A percentile compares a stretch with the other conserved stretches of the same genome.
Conservation (phyloP, 2,113 vertebrate species). For the Pimephales promelas region DNA sequence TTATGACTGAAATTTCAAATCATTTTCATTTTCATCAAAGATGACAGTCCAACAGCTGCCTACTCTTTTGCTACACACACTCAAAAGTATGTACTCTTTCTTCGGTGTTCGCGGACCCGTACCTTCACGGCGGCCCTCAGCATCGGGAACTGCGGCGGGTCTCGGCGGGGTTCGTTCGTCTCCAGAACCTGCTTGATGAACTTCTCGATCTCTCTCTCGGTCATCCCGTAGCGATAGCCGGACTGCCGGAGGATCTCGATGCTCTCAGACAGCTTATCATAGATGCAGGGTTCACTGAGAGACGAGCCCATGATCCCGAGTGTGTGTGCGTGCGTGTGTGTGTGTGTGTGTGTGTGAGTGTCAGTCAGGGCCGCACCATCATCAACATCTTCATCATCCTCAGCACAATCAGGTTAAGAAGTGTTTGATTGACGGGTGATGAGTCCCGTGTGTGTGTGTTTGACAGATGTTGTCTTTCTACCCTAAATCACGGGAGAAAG, state of each 20-base stretch:
- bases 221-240: conserved; percentile 94
- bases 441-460: neutral
- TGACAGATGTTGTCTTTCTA: conserved; percentile 17
- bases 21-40: too few species aligned
- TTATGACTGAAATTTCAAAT: too few species aligned
- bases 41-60: too few species aligned
- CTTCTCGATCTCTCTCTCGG: conserved; percentile 91
- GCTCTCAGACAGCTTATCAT: conserved; percentile 93
- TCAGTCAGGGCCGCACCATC: neutral
- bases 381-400: neutral
- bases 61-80: too few species aligned
- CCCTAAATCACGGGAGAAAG: conserved; percentile 53
- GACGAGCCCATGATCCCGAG: conserved; percentile 83
- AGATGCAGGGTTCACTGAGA: conserved; percentile 89
- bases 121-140: conserved; percentile 83
- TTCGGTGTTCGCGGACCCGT: conserved; percentile 59
- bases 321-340: neutral
- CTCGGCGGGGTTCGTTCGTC: conserved; percentile 88
- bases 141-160: conserved; percentile 84
- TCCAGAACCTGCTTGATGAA: conserved; percentile 94
- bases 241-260: conserved; percentile 93
- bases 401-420: neutral
- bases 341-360: conserved; percentile 4
- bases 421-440: neutral
- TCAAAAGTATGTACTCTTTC: too few species aligned